phyloP scores from a whole-genome alignment of 2,888 invertebrate genomes.

The Chesias legatella region DNA sequence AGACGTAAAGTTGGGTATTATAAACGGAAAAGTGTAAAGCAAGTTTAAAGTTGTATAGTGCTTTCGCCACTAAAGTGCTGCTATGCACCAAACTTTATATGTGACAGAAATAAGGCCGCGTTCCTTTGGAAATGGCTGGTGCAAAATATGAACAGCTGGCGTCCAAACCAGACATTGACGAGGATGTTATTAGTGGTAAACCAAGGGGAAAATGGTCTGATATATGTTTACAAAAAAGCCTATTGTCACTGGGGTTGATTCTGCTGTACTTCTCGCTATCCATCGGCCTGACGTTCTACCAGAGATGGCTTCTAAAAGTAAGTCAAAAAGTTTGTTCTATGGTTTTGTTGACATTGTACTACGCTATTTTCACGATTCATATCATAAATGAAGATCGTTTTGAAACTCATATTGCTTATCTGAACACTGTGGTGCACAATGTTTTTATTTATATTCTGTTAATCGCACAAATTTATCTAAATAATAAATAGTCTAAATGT shows the following conservation, averaged over 20 bases:
- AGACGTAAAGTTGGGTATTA: no score
- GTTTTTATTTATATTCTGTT: no score
- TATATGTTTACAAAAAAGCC: slow-evolving; percentile 61
- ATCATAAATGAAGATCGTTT: no score
- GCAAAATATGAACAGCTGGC: slow-evolving; percentile 76
- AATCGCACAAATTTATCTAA: no score
- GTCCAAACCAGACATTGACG: slow-evolving; percentile 57
- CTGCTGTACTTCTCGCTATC: slow-evolving; percentile 93
- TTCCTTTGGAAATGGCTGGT: slow-evolving; percentile 55
- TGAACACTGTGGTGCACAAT: no score
- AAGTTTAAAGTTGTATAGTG: no score
- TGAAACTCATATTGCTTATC: no score
- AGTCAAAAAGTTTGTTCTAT: slow-evolving; percentile 17
- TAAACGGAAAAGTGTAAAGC: no score
- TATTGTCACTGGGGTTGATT: slow-evolving; percentile 80
- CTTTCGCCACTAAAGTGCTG: slow-evolving; percentile 30
- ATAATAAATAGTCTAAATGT: no score
- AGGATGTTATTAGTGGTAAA: slow-evolving; percentile 61
- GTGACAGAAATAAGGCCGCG: slow-evolving; percentile 33
- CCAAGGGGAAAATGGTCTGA: slow-evolving; percentile 62
- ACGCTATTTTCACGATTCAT: no score
- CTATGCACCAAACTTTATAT: slow-evolving; percentile 51
- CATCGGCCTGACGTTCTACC: slow-evolving; percentile 97
- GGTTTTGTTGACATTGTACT: slow-evolving; percentile 9
- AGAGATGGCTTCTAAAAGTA: slow-evolving; percentile 94